Evolutionary conservation across 2,797 vertebrate species (phyloP).

Genomic region (Melanotaenia boesemani): DNA sequence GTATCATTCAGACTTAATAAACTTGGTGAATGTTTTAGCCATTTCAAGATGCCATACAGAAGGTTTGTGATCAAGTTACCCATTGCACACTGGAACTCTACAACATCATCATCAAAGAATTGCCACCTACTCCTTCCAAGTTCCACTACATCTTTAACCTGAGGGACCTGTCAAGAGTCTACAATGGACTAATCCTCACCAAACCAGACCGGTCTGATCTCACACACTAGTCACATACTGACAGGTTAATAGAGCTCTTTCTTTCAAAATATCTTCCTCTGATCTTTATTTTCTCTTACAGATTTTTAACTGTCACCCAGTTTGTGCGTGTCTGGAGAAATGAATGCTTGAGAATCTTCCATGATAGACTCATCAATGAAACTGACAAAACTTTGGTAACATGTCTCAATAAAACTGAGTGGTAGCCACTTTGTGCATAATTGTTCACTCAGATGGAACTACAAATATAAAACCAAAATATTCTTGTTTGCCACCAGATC

Average conservation of each 20-base stretch:
- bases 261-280: constrained; percentile 6
- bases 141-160: constrained; percentile 99
- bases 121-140: constrained; percentile 95
- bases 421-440: not conserved
- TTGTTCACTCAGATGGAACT: not conserved
- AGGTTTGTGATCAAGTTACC: constrained; percentile 87
- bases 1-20: not conserved
- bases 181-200: constrained; percentile 90
- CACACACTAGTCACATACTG: not conserved
- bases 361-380: constrained; percentile 93
- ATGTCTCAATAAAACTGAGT: not conserved
- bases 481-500: constrained; percentile 80
- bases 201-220: constrained; percentile 87
- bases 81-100: constrained; percentile 91
- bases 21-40: constrained; percentile 73
- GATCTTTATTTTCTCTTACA: constrained; percentile 58
- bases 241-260: not conserved
- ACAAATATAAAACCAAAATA: not conserved
- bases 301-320: constrained; percentile 88
- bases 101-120: constrained; percentile 87
- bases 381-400: constrained; percentile 90
- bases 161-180: constrained; percentile 93
- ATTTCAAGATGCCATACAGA: constrained; percentile 85
- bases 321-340: constrained; percentile 98
- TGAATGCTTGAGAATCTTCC: constrained; percentile 95